Conservation (phyloP, 2,113 vertebrate species). For the Polypterus bichir region DNA sequence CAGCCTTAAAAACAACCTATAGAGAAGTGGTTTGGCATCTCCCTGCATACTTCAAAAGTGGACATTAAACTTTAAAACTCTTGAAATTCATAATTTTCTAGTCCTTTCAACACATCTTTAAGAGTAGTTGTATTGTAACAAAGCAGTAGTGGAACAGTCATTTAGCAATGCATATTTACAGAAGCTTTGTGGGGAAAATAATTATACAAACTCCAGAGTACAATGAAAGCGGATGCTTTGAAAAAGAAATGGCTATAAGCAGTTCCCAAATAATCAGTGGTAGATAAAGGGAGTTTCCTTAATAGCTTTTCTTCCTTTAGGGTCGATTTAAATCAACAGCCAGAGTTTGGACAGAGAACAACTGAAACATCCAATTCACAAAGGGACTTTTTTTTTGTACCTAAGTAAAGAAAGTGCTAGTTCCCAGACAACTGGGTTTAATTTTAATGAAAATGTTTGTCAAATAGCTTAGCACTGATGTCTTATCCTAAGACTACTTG, state of each 20-base stretch:
- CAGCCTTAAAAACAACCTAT: too few relatives aligned
- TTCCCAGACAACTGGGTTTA: background rate
- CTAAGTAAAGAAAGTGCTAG: slow-evolving; percentile 1
- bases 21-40: too few relatives aligned
- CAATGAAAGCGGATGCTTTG: background rate
- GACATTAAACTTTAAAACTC: too few relatives aligned
- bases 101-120: too few relatives aligned
- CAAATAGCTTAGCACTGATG: background rate
- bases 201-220: too few relatives aligned
- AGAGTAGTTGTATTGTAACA: too few relatives aligned
- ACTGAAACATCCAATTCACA: slow-evolving; percentile 18
- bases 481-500: background rate
- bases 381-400: slow-evolving; percentile 11
- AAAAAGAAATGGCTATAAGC: slow-evolving; percentile 4
- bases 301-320: slow-evolving; percentile 7
- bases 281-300: slow-evolving; percentile 8
- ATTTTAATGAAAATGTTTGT: background rate
- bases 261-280: slow-evolving; percentile 1
- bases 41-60: too few relatives aligned
- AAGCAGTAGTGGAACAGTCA: too few relatives aligned
- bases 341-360: slow-evolving; percentile 14
- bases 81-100: too few relatives aligned
- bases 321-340: slow-evolving; percentile 19
- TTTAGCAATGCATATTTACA: too few relatives aligned
- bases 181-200: too few relatives aligned